Evolutionary conservation across 2,888 invertebrate genomes (phyloP).

Genomic region (Calephelis perditalis): DNA sequence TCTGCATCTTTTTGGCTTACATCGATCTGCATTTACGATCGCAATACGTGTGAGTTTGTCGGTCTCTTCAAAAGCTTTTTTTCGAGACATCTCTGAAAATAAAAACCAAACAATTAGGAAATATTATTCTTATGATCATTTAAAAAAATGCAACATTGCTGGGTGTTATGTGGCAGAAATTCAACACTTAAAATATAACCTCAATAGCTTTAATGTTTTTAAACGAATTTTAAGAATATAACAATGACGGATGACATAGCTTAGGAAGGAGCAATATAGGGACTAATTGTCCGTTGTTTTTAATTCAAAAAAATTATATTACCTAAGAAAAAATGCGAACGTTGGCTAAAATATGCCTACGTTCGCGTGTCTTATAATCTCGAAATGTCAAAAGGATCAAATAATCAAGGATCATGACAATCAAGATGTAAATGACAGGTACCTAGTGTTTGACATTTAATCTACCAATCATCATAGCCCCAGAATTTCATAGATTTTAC

Average conservation of each 20-base stretch:
- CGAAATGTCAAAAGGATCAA: conserved; percentile 66
- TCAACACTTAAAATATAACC: conserved; percentile 49
- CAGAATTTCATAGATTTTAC: too few species aligned
- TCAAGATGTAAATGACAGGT: conserved; percentile 13
- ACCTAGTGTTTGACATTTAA: background rate
- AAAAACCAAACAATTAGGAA: conserved; percentile 30
- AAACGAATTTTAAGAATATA: background rate
- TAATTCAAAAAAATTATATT: conserved; percentile 34
- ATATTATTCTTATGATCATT: background rate
- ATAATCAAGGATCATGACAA: conserved; percentile 4
- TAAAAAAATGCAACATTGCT: background rate
- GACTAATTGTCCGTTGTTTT: conserved; percentile 12
- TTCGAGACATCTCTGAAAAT: conserved; percentile 67
- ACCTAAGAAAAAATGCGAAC: conserved; percentile 67
- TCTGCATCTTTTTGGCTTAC: conserved; percentile 99
- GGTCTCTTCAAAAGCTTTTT: conserved; percentile 87
- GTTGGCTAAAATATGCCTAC: conserved; percentile 63
- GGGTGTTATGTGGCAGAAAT: conserved; percentile 57
- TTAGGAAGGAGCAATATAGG: conserved; percentile 22
- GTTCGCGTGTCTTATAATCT: conserved; percentile 72
- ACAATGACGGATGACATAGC: conserved; percentile 21
- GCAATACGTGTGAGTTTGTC: conserved; percentile 98
- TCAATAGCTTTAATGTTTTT: conserved; percentile 43
- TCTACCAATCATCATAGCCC: background rate
- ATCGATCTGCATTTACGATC: conserved; percentile 97